Evolutionary conservation across 2,113 vertebrate species (phyloP).

Genomic region (Edolisoma coerulescens): DNA sequence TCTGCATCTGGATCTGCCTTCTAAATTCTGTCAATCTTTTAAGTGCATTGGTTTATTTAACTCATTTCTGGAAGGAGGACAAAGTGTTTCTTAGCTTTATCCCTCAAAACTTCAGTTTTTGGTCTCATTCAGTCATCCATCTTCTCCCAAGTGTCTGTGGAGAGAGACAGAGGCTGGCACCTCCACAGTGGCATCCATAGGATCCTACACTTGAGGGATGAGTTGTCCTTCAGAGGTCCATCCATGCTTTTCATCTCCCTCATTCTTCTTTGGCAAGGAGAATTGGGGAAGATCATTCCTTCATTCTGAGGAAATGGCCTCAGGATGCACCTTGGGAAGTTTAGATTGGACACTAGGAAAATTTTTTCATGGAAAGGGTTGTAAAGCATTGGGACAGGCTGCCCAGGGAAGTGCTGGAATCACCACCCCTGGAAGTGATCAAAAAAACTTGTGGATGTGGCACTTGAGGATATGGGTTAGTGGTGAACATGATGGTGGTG

Average conservation of each 20-base stretch:
- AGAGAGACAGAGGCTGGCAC: not conserved
- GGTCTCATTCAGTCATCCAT: not conserved
- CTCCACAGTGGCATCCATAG: accelerated
- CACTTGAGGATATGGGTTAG: not conserved
- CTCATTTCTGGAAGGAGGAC: not conserved
- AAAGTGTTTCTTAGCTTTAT: not conserved
- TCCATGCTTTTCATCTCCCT: not conserved
- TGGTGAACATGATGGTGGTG: not conserved
- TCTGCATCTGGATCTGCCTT: not conserved
- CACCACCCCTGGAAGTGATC: not conserved
- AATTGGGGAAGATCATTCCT: not conserved
- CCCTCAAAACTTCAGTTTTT: not conserved
- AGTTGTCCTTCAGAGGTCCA: not conserved
- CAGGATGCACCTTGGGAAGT: not conserved
- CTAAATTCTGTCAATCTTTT: not conserved
- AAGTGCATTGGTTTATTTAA: not conserved
- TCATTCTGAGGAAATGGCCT: not conserved
- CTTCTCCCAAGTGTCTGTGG: not conserved
- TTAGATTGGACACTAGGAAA: not conserved
- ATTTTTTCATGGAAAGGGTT: not conserved
- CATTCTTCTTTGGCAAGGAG: not conserved
- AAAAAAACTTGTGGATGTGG: not conserved
- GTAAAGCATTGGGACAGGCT: not conserved
- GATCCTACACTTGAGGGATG: not conserved
- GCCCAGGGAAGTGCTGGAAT: not conserved